phyloP scores from a whole-genome alignment of 2,113 vertebrate genomes.

The Ginglymostoma cirratum region DNA sequence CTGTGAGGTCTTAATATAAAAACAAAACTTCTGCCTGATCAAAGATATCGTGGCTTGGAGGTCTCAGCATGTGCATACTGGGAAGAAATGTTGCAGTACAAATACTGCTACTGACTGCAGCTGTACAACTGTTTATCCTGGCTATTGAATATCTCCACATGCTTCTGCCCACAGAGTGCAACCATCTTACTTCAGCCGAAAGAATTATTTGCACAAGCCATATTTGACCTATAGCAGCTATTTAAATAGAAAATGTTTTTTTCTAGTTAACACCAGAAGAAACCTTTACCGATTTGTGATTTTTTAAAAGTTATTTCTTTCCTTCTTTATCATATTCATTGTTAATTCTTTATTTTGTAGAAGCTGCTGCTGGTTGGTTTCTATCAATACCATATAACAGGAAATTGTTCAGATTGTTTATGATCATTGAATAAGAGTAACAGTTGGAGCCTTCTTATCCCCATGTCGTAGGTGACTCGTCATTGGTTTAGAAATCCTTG shows the following conservation, averaged over 20 bases:
- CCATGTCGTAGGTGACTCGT: background rate
- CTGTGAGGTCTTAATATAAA: background rate
- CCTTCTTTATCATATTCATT: background rate
- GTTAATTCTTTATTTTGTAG: background rate
- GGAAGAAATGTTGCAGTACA: background rate
- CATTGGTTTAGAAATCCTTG: constrained; percentile 69
- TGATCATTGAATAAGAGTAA: background rate
- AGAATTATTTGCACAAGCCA: background rate
- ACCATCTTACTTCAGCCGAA: background rate
- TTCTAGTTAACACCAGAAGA: background rate
- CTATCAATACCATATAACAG: background rate
- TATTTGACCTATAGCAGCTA: background rate
- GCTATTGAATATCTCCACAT: background rate
- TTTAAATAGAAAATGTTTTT: background rate
- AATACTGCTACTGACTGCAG: background rate
- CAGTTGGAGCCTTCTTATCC: background rate
- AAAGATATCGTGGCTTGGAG: background rate
- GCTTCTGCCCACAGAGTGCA: background rate
- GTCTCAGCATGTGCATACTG: background rate
- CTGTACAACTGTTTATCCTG: background rate
- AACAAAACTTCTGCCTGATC: background rate
- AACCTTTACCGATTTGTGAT: background rate
- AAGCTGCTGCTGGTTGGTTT: background rate
- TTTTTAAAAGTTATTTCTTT: background rate
- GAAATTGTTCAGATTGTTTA: background rate